Conservation (phyloP, 2,888 invertebrate species). For the Herminia tarsipennalis region DNA sequence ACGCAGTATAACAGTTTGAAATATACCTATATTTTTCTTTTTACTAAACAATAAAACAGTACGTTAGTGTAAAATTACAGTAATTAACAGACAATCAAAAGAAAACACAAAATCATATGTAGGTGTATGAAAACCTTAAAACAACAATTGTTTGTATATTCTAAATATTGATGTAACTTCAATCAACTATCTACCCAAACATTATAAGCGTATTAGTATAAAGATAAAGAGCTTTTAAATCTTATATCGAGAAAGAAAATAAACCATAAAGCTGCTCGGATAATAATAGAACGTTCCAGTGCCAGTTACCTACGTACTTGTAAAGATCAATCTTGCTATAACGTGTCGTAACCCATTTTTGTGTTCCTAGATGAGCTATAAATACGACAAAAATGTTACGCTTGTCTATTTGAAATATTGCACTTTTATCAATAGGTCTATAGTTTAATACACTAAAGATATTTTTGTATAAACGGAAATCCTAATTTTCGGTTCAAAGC, state of each 20-base stretch:
- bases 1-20: too few species aligned
- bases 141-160: too few species aligned
- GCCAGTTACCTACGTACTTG: slow-evolving; percentile 2
- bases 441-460: not conserved
- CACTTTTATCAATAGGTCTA: not conserved
- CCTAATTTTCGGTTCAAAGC: too few species aligned
- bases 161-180: too few species aligned
- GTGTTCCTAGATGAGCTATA: slow-evolving; percentile 1
- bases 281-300: slow-evolving; percentile 10
- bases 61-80: too few species aligned
- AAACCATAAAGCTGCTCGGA: slow-evolving; percentile 3
- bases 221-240: slow-evolving; percentile 1
- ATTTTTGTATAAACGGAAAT: too few species aligned
- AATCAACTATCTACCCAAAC: not conserved
- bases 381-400: not conserved
- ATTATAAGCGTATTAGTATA: not conserved
- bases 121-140: too few species aligned
- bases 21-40: too few species aligned
- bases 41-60: too few species aligned
- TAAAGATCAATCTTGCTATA: slow-evolving; percentile 10
- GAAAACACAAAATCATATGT: too few species aligned
- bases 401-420: not conserved
- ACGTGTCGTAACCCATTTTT: slow-evolving; percentile 12
- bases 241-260: slow-evolving; percentile 1
- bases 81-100: too few species aligned